phyloP scores from a whole-genome alignment of 2,113 vertebrate genomes.

The Genyomyrus donnyi region DNA sequence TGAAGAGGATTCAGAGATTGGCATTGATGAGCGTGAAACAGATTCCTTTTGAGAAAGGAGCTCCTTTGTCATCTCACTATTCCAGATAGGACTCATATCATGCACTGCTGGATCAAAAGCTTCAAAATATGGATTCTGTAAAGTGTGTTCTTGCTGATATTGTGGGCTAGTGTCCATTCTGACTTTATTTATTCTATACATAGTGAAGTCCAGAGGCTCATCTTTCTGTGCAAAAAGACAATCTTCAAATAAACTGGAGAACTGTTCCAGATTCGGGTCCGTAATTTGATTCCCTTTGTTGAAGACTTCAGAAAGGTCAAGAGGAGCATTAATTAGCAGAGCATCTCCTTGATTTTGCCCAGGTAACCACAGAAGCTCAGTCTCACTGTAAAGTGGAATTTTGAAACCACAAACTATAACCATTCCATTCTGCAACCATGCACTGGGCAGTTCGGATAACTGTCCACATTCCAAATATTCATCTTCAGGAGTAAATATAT shows the following conservation, averaged over 20 bases:
- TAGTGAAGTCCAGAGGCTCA: slow-evolving; percentile 72
- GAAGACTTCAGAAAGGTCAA: slow-evolving; percentile 81
- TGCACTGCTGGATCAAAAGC: slow-evolving; percentile 71
- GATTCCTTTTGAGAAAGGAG: slow-evolving; percentile 59
- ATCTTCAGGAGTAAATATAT: slow-evolving; percentile 72
- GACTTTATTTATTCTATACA: slow-evolving; percentile 74
- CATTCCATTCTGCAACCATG: slow-evolving; percentile 65
- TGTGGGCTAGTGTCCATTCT: slow-evolving; percentile 67
- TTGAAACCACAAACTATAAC: slow-evolving; percentile 80
- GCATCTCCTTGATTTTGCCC: slow-evolving; percentile 63
- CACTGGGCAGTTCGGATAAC: slow-evolving; percentile 50
- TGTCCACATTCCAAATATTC: slow-evolving; percentile 61
- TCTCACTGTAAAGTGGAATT: slow-evolving; percentile 75
- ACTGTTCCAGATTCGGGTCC: slow-evolving; percentile 78
- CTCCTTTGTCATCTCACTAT: slow-evolving; percentile 49
- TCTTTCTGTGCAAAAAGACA: slow-evolving; percentile 67
- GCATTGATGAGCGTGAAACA: slow-evolving; percentile 48
- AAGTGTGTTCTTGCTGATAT: slow-evolving; percentile 32
- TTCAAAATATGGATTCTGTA: slow-evolving; percentile 52
- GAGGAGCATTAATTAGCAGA: slow-evolving; percentile 66
- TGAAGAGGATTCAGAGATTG: slow-evolving; percentile 41
- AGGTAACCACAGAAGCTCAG: slow-evolving; percentile 76
- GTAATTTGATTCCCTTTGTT: slow-evolving; percentile 75
- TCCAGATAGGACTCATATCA: slow-evolving; percentile 40
- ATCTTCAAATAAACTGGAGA: slow-evolving; percentile 81